Percentiles rank a stretch among this genome's conserved stretches.
Conservation (phyloP, 1,140 invertebrate species). For the Physella acuta region DNA sequence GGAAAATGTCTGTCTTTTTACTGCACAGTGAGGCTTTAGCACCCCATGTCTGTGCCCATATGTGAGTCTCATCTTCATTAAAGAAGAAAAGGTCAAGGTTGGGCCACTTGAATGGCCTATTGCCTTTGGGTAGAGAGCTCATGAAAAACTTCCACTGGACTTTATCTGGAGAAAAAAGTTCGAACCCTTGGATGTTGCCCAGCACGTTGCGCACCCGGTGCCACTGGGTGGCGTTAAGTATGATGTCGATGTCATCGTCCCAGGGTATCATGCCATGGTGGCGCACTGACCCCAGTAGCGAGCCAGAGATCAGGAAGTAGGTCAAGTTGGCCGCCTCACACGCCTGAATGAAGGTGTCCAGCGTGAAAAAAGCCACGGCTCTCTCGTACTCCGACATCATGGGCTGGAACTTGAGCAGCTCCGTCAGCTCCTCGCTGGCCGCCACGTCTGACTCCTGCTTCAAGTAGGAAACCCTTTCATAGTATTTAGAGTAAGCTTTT, state of each 20-base stretch:
- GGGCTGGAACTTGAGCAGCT: constrained; percentile 23
- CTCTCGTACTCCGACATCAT: constrained; percentile 26
- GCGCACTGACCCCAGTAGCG: constrained; percentile 41
- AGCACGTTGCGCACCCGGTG: constrained; percentile 24
- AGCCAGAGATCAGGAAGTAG: constrained; percentile 45
- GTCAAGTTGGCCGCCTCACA: constrained; percentile 34
- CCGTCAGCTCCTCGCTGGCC: constrained; percentile 3
- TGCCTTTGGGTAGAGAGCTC: constrained; percentile 16
- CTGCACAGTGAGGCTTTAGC: constrained; percentile 33
- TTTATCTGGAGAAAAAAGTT: constrained; percentile 22
- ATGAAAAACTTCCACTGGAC: constrained; percentile 46
- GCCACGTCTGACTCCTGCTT: neutral
- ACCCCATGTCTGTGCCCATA: constrained; percentile 42
- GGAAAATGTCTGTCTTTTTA: constrained; percentile 42
- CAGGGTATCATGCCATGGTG: constrained; percentile 50
- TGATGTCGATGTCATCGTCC: constrained; percentile 52
- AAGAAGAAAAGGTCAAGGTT: constrained; percentile 54
- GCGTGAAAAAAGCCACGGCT: constrained; percentile 25
- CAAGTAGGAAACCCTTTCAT: neutral
- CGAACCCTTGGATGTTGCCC: constrained; percentile 27
- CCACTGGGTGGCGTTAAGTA: constrained; percentile 37
- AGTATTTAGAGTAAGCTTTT: constrained; percentile 13
- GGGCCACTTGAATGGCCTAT: constrained; percentile 42
- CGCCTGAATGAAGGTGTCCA: constrained; percentile 30
- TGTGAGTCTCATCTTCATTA: constrained; percentile 44